These are phyloP conservation scores for Panthera uncia DNA, from an alignment of 2,113 vertebrate genomes.

Conservation along the genomic window DNA sequence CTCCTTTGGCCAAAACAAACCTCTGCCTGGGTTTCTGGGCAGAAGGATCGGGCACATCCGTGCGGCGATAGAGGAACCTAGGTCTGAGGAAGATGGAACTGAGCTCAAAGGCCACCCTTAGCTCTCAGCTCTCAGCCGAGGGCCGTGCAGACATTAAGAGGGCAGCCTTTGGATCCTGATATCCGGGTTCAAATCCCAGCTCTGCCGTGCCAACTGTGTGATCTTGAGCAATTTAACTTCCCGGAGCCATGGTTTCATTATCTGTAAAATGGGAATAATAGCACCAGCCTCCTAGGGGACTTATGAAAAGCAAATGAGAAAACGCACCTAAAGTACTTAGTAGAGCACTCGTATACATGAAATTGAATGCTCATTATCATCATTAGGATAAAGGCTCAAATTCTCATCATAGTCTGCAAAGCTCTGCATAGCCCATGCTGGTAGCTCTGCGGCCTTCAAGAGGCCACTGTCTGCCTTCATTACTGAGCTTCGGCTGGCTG, in stretches of 20 bases:
- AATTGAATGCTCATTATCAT: not conserved
- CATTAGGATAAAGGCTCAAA: conserved; percentile 33
- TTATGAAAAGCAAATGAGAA: conserved; percentile 10
- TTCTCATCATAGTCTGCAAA: not conserved
- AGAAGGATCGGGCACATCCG: not conserved
- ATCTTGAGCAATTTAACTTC: not conserved
- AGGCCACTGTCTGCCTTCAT: not conserved
- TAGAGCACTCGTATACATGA: not conserved
- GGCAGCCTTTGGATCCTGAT: not conserved
- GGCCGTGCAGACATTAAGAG: not conserved
- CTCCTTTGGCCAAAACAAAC: not conserved
- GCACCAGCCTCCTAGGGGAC: not conserved
- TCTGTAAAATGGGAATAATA: conserved; percentile 30
- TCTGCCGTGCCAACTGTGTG: not conserved
- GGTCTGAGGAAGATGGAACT: not conserved
- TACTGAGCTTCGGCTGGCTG: not conserved
- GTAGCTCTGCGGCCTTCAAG: not conserved
- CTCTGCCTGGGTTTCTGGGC: not conserved
- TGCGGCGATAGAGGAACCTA: not conserved
- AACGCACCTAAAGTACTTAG: not conserved
- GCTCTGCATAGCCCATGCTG: not conserved
- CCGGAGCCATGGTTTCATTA: not conserved
- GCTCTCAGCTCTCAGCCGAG: not conserved
- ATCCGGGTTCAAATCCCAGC: not conserved
- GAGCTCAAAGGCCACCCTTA: not conserved